Evolutionary conservation across 2,888 invertebrate genomes (phyloP), one percentile per base, ranked within the genome.

Genomic region (Campopleginae sp.): DNA sequence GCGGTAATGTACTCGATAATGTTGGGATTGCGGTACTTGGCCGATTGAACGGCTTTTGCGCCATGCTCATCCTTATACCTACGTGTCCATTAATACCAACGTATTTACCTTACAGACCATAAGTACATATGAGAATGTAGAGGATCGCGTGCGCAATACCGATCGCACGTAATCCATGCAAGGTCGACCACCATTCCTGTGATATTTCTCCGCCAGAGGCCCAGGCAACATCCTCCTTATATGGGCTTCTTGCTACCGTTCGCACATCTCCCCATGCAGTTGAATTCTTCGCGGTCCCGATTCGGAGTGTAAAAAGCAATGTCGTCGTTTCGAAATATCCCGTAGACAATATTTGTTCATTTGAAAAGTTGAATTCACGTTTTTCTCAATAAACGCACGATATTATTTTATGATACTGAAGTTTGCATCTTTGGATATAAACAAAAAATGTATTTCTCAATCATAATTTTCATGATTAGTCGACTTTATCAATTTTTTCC

Each of bases 131-230:
- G 48, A 23, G 48, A 68, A 79, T 23, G 51, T 46, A 42, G 5
- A 7, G 44, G 42, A 72, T 77, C 71, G 82, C 77, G 77, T 77
- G 82, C 65, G 77, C 71, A 77, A 77, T 76, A 71, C 76, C 74
- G 71, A 82, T 77, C 51, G 77, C 17, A 48, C 63, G 44, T 63
- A 63, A 82, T 82, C 77, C 82, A 44, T 19, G 51, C 71, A 82
- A 82, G 82, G 82, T 82, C 82, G 76, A 82, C 76, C 77, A 76
- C 71, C 82, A 82, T 82, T 72, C 76, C 58, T 63, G 63, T 33
- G 76, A 70, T 76, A 72, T 82, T 44, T 75, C 68, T n/a, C 14
- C 12, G 38, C 48, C 68, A 38, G 0, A 33, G 65, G 65, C 42
- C 31, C 31, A 44, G 5, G 61, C 42, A 27, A 38, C 77, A 19